Evolutionary conservation across 2,888 invertebrate species (phyloP).

Genomic region (Elmis aenea): DNA sequence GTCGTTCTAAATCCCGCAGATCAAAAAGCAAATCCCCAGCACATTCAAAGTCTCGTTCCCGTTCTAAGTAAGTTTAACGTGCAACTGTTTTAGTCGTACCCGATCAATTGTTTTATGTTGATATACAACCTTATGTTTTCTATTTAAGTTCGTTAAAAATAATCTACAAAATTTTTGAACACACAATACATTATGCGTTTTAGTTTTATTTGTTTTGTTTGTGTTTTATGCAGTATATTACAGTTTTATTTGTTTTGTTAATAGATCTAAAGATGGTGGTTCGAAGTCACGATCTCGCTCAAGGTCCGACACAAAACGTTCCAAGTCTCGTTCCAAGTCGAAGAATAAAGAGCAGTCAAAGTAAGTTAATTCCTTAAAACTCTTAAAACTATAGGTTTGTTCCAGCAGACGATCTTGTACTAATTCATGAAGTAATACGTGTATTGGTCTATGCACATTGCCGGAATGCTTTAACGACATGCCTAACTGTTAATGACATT

Average conservation of each 20-base stretch:
- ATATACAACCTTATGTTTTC: too few relatives aligned
- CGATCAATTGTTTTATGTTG: too few relatives aligned
- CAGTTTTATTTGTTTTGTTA: conserved; percentile 1
- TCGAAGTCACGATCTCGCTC: conserved; percentile 64
- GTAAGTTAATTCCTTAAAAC: conserved; percentile 36
- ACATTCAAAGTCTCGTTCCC: conserved; percentile 69
- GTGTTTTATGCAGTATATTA: conserved; percentile 1
- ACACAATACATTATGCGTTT: too few relatives aligned
- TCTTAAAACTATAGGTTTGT: not conserved
- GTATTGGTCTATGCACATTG: too few relatives aligned
- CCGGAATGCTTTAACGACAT: too few relatives aligned
- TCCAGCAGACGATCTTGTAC: too few relatives aligned
- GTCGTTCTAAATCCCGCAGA: conserved; percentile 50
- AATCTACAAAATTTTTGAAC: too few relatives aligned
- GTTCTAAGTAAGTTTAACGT: conserved; percentile 62
- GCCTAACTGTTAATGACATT: too few relatives aligned
- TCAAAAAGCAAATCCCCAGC: conserved; percentile 70
- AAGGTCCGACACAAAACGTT: conserved; percentile 52
- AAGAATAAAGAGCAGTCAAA: conserved; percentile 51
- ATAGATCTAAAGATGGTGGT: conserved; percentile 58
- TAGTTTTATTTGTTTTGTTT: too few relatives aligned
- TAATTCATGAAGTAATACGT: too few relatives aligned
- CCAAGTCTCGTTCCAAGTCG: conserved; percentile 53
- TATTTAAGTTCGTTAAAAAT: too few relatives aligned
- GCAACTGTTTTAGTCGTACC: too few relatives aligned